Evolutionary conservation across 1,140 invertebrate genomes (phyloP), one percentile per base, ranked within the genome.

Genomic region (Drosophila kanapiae): DNA sequence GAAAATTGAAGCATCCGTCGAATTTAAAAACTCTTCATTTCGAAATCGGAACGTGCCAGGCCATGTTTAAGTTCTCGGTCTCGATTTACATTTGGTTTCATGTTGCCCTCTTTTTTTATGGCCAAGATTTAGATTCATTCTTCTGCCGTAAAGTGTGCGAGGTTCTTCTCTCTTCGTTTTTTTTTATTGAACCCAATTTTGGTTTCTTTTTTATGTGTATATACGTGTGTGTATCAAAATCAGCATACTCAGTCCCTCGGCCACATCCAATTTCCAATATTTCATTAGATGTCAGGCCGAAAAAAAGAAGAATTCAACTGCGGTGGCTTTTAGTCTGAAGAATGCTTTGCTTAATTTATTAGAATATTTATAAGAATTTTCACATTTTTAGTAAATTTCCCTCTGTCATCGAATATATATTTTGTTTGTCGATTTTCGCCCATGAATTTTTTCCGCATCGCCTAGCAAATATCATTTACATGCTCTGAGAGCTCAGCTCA

Each of bases 141-240:
- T 16, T 74, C 62, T 53, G 47, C 76, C 77, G 59, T 83, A 83
- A 82, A 82, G 67, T 61, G 74, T 45, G 63, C 53, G 67, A 47
- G 67, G 29, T 27, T 67, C 43, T 27, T 47, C 9, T 7, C 23
- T 23, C 3, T 23, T 23, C 23, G 23, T 23, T 23, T 23, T 23
- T 23, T 16, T 16, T 84, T 84, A 84, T 84, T 84, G 78, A 78
- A 68, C 78, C 59, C 72, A 84, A 84, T 84, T 84, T 77, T 69
- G 78, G 61, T 68, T 77, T 18, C 35, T 37, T 48, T 33, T 59
- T n/a, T 68, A 72, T 42, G 58, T 63, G 43, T 43, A 23, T 29
- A 3, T 18, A 33, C 40, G 18, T 23, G 38, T 40, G 35, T 47
- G 47, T 35, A 65, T 49, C 11, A 16, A 29, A 63, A n/a, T 40